Evolutionary conservation across 2,113 vertebrate genomes (phyloP).

Genomic region (Leptosomus discolor): DNA sequence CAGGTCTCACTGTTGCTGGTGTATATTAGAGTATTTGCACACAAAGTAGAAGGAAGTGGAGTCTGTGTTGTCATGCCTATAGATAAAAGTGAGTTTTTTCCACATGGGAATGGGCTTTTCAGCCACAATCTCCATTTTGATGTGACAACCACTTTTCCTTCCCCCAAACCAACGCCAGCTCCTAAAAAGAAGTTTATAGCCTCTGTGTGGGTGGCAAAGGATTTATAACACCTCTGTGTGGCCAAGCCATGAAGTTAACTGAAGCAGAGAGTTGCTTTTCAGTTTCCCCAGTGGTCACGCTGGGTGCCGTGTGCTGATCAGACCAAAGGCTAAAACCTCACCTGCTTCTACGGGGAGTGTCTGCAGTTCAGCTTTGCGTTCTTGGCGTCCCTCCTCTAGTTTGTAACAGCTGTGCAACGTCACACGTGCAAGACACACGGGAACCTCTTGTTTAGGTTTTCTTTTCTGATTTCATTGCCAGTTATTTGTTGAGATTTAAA

Average conservation of each 20-base stretch:
- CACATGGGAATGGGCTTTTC: neutral
- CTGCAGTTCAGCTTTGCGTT: neutral
- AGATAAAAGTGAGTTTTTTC: neutral
- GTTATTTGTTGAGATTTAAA: neutral
- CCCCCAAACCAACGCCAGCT: neutral
- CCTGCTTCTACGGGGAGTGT: neutral
- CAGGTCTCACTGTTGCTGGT: no score
- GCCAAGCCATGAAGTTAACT: no score
- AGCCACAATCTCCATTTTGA: neutral
- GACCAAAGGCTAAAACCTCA: neutral
- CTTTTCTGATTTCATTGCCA: neutral
- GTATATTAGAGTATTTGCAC: fast-evolving
- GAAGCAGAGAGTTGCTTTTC: neutral
- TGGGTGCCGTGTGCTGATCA: neutral
- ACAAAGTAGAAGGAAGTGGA: neutral
- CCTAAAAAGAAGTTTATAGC: no score
- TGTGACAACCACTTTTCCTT: neutral
- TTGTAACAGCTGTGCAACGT: neutral
- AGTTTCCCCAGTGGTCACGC: fast-evolving
- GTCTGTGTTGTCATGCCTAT: no score
- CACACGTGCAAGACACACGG: neutral
- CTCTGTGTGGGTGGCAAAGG: no score
- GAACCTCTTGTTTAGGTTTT: no score
- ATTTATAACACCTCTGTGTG: neutral
- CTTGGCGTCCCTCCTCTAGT: neutral